Conservation (phyloP, 2,888 invertebrate species). For the Aspidiotus destructor region DNA sequence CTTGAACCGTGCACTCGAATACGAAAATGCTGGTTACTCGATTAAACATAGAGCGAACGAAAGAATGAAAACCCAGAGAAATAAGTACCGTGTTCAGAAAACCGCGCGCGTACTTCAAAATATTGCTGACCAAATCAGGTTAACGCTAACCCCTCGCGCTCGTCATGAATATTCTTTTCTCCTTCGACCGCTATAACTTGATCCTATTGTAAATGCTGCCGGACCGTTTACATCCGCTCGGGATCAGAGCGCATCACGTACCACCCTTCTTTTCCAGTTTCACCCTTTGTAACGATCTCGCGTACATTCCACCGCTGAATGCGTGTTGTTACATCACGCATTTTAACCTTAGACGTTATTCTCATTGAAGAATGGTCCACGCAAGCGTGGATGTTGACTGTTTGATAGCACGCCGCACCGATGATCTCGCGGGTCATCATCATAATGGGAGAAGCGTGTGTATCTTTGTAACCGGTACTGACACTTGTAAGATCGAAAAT, state of each 20-base stretch:
- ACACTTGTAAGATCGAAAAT: neutral
- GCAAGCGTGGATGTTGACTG: neutral
- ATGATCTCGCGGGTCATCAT: neutral
- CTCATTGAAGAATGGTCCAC: neutral
- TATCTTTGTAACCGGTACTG: neutral
- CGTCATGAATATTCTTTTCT: neutral
- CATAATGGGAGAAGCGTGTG: neutral
- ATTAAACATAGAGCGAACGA: neutral
- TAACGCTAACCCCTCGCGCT: neutral
- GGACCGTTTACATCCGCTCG: neutral
- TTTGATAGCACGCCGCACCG: neutral
- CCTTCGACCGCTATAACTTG: neutral
- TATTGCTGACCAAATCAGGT: slow-evolving; percentile 4
- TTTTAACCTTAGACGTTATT: neutral
- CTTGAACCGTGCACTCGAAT: slow-evolving; percentile 1
- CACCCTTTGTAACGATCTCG: neutral
- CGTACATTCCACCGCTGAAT: neutral
- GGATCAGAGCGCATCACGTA: neutral
- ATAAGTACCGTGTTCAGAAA: neutral
- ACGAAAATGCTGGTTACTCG: neutral
- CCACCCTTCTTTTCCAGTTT: slow-evolving; percentile 1
- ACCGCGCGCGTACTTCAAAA: slow-evolving; percentile 4
- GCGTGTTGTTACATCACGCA: slow-evolving; percentile 2
- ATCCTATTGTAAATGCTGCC: neutral
- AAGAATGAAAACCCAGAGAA: neutral